Percentiles rank a stretch among this genome's conserved stretches.
These are phyloP conservation scores for Tragulus kanchil DNA, from an alignment of 2,113 vertebrate species.

Conservation along the genomic window DNA sequence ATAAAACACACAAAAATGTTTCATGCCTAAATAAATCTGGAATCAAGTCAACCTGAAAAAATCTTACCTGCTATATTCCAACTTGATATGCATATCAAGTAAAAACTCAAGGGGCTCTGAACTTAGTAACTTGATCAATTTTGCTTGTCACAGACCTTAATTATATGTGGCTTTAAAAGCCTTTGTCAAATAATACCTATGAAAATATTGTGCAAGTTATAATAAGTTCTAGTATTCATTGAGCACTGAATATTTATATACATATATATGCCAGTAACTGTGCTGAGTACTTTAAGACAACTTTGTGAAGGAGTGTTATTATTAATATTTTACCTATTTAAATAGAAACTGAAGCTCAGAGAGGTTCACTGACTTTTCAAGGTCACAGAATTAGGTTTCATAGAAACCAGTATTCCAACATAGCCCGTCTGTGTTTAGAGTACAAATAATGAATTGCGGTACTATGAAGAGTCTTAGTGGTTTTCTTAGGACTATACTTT, in stretches of 20 bases:
- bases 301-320: background rate
- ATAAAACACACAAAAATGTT: background rate
- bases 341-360: background rate
- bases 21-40: background rate
- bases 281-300: background rate
- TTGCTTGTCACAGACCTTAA: background rate
- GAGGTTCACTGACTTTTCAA: background rate
- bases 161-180: background rate
- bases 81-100: background rate
- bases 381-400: background rate
- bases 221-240: background rate
- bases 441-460: background rate
- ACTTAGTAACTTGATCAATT: constrained; percentile 1
- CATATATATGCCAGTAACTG: background rate
- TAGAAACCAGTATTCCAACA: background rate
- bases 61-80: background rate
- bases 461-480: background rate
- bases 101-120: background rate
- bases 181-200: background rate
- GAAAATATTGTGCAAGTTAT: constrained; percentile 30
- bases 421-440: background rate
- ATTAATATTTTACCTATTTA: background rate
- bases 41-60: constrained; percentile 12
- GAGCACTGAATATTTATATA: background rate
- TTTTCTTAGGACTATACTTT: background rate